phyloP scores from a whole-genome alignment of 2,113 vertebrate species.

The Epinephelus lanceolatus region DNA sequence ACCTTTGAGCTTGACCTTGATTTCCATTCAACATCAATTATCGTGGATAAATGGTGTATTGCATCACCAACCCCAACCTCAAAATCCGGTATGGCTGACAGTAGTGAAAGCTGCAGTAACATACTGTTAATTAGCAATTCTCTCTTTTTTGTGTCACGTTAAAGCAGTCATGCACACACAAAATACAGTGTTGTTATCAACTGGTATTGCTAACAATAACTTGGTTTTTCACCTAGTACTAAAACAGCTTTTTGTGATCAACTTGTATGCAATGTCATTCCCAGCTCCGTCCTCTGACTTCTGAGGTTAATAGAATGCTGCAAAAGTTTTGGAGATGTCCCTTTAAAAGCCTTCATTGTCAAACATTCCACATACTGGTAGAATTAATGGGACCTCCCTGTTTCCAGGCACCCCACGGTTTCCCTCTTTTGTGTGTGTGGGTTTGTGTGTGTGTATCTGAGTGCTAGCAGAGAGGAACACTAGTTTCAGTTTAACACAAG shows the following conservation, averaged over 20 bases:
- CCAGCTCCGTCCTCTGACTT: no score
- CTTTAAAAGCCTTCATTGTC: conserved; percentile 54
- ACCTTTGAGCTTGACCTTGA: conserved; percentile 10
- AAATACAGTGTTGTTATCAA: not conserved
- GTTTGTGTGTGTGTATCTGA: not conserved
- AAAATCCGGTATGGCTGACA: no score
- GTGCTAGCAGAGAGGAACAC: not conserved
- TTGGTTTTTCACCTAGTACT: no score
- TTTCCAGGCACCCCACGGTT: conserved; percentile 16
- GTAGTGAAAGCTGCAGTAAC: no score
- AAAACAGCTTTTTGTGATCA: no score
- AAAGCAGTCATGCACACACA: not conserved
- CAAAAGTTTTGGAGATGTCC: not conserved
- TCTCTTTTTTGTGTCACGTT: not conserved
- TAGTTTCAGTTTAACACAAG: not conserved
- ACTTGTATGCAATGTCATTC: no score
- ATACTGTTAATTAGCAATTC: no score
- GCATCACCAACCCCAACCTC: no score
- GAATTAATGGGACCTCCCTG: not conserved
- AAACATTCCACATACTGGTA: conserved; percentile 17
- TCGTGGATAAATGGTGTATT: not conserved
- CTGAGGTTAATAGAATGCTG: not conserved
- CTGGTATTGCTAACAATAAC: no score
- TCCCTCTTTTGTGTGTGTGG: not conserved
- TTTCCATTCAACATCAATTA: conserved; percentile 3